Evolutionary conservation across 2,888 invertebrate species (phyloP), one percentile per base, ranked within the genome.

Genomic region (Ellobium chinense): DNA sequence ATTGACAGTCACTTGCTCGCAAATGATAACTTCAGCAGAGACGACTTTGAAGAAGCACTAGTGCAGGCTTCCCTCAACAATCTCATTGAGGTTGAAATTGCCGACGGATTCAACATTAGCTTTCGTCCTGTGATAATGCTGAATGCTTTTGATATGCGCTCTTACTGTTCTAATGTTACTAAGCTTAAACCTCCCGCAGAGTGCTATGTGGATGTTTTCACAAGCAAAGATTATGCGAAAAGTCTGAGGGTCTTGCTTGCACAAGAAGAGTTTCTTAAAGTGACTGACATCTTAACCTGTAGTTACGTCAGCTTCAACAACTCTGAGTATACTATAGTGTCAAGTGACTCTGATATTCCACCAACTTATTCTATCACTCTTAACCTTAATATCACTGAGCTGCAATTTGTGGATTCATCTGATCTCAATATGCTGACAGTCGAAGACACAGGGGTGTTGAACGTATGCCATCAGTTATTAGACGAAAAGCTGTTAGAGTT

Each of bases 401-500:
- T 74, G 7, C 39, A 21, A 0, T 46, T 74, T 18, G 2, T 29
- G 9, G 14, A 31, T 0, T 18, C 27, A 7, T n/a, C 5, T 27
- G 63, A 63, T 1, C 27, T 74, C 18, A 39, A 24, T 7, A 46
- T 21, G n/a, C 18, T 74, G 36, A 7, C 37, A 1, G 21, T 74
- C 1, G 63, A 46, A 12, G 37, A 21, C 18, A 46, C 62, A 14
- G 63, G 63, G 21, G 21, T 3, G 9, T n/a, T 74, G n/a, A 46
- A 63, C 37, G 36, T 74, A 4, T 74, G 74, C 9, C 27, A 46
- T 29, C 63, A 74, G 5, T 21, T 74, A 0, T 34, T 74, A 4
- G 63, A 74, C 29, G 29, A 46, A n/a, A 63, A 31, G 31, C n/a
- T n/a, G n/a, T n/a, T n/a, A n/a, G n/a, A n/a, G n/a, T 5, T 74